These are phyloP conservation scores for Strix uralensis DNA, from an alignment of 2,113 vertebrate genomes.

Conservation along the genomic window DNA sequence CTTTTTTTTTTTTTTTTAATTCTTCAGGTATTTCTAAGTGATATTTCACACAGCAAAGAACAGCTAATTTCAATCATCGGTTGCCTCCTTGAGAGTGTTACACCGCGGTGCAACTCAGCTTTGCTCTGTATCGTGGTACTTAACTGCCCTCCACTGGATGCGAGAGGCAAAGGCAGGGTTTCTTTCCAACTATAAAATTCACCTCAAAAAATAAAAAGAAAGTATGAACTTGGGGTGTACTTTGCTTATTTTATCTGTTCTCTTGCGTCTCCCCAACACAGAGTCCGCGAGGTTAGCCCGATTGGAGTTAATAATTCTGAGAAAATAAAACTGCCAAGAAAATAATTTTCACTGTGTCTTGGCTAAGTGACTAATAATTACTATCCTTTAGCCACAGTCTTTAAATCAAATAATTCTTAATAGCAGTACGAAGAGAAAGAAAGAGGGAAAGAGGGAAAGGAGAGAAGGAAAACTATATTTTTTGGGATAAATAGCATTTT, in stretches of 20 bases:
- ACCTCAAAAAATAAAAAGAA: neutral
- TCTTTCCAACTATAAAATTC: neutral
- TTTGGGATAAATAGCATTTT: neutral
- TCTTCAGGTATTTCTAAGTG: conserved; percentile 63
- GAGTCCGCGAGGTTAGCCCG: neutral
- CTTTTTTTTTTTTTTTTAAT: neutral
- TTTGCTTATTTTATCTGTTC: neutral
- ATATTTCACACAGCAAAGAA: conserved; percentile 40
- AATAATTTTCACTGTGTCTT: neutral
- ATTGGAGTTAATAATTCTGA: neutral
- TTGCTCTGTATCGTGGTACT: conserved; percentile 35
- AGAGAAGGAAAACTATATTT: neutral
- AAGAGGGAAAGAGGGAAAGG: neutral
- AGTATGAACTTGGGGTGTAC: neutral
- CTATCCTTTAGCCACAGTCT: neutral
- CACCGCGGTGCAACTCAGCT: neutral
- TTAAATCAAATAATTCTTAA: neutral
- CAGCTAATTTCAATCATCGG: conserved; percentile 61
- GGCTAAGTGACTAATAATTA: neutral
- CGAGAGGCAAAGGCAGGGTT: conserved; percentile 30
- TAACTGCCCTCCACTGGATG: conserved; percentile 79
- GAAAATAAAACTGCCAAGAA: neutral
- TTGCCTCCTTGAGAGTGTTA: conserved; percentile 49
- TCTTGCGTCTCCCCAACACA: neutral
- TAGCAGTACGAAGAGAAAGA: neutral